Percentiles rank a stretch among this genome's conserved stretches.
These are phyloP conservation scores for Mormoops blainvillei DNA, from an alignment of 2,113 vertebrate genomes.

Conservation along the genomic window DNA sequence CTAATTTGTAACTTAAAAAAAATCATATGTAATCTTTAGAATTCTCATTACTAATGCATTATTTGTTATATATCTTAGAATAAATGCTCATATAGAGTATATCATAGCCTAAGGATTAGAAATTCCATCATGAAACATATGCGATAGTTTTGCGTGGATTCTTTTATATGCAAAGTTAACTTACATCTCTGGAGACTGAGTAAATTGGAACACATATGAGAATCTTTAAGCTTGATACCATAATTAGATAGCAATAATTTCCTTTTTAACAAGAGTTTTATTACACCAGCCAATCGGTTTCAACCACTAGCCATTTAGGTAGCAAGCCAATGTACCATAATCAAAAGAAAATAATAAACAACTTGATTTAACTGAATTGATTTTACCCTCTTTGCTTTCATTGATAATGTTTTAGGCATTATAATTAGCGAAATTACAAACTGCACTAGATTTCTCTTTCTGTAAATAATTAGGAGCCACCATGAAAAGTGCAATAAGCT, in stretches of 20 bases:
- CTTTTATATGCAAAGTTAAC: conserved; percentile 41
- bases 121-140: not conserved
- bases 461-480: not conserved
- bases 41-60: not conserved
- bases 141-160: not conserved
- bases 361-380: conserved; percentile 44
- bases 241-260: conserved; percentile 58
- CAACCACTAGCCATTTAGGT: conserved; percentile 50
- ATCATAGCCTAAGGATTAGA: not conserved
- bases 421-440: conserved; percentile 43
- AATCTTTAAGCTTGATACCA: conserved; percentile 42
- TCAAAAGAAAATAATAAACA: conserved; percentile 52
- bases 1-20: not conserved
- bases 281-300: conserved; percentile 46
- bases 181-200: not conserved
- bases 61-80: conserved; percentile 15
- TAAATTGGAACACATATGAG: conserved; percentile 1
- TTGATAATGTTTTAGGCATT: not conserved
- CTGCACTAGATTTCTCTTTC: not conserved
- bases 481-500: not conserved
- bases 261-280: conserved; percentile 46
- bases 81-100: not conserved
- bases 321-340: conserved; percentile 19
- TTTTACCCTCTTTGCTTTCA: conserved; percentile 11
- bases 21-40: not conserved